Conservation (phyloP, 2,888 invertebrate genomes). For the Sminthurides aquaticus region DNA sequence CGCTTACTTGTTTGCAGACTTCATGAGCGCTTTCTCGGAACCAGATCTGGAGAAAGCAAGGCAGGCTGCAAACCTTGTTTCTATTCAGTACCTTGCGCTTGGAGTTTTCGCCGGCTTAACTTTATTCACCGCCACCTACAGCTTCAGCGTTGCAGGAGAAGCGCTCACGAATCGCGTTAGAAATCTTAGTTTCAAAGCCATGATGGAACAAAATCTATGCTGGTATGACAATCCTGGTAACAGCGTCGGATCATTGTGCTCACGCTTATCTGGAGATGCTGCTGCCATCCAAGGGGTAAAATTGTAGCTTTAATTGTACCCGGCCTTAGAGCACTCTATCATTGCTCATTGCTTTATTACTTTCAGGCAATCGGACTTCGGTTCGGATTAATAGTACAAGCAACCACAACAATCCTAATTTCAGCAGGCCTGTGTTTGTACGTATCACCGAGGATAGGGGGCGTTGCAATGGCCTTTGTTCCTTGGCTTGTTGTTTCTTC, state of each 20-base stretch:
- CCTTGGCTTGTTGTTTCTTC: slow-evolving; percentile 62
- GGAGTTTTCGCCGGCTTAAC: slow-evolving; percentile 45
- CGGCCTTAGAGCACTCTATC: background rate
- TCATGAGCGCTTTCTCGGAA: slow-evolving; percentile 55
- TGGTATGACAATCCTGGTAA: slow-evolving; percentile 62
- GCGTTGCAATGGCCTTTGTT: slow-evolving; percentile 63
- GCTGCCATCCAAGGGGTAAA: slow-evolving; percentile 67
- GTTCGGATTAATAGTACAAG: slow-evolving; percentile 67
- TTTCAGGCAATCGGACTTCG: slow-evolving; percentile 51
- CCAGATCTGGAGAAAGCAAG: slow-evolving; percentile 23
- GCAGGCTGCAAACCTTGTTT: slow-evolving; percentile 32
- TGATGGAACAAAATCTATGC: slow-evolving; percentile 60
- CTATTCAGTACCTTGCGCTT: slow-evolving; percentile 45
- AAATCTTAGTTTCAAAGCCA: slow-evolving; percentile 57
- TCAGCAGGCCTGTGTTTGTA: slow-evolving; percentile 60
- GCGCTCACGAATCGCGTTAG: slow-evolving; percentile 66
- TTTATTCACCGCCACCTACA: slow-evolving; percentile 53
- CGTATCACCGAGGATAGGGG: slow-evolving; percentile 67
- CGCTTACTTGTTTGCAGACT: slow-evolving; percentile 70
- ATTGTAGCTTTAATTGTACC: background rate
- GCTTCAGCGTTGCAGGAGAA: slow-evolving; percentile 73
- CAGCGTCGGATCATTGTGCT: slow-evolving; percentile 66
- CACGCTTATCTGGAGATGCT: slow-evolving; percentile 67
- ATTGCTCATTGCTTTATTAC: background rate
- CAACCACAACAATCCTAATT: slow-evolving; percentile 61